Conservation (phyloP, 2,113 vertebrate species). For the Catharus fuscescens region DNA sequence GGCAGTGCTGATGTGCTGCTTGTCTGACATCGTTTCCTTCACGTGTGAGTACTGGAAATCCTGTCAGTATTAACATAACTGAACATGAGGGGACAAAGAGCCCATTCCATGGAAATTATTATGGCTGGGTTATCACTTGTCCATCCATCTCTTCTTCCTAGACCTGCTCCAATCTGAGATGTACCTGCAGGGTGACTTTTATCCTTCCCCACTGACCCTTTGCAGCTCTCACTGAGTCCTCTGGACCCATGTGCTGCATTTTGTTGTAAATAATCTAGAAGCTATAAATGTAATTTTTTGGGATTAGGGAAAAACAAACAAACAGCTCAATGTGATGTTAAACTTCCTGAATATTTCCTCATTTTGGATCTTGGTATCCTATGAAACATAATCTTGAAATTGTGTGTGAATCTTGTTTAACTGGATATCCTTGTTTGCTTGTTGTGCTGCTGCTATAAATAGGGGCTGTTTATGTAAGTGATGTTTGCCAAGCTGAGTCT, state of each 20-base stretch:
- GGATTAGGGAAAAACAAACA: neutral
- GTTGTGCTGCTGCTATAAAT: neutral
- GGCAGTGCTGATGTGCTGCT: conserved; percentile 39
- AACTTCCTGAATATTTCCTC: neutral
- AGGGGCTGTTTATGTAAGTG: neutral
- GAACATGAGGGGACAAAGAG: neutral
- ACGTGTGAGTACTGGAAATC: neutral
- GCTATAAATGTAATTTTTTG: neutral
- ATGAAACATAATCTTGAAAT: neutral
- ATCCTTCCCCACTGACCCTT: neutral
- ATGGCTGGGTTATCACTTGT: neutral
- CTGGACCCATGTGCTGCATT: neutral
- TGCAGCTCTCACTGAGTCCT: neutral
- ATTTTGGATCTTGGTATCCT: neutral
- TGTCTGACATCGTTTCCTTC: neutral
- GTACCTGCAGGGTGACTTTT: neutral
- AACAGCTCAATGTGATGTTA: neutral
- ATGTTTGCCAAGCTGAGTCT: neutral
- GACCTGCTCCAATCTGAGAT: neutral
- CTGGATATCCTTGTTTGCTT: neutral
- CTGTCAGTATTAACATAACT: neutral
- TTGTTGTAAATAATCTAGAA: neutral
- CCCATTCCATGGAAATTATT: neutral
- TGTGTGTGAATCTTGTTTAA: neutral
- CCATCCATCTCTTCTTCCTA: neutral